Base-by-base conservation (phyloP, 2,797 vertebrate species). In the Muscicapa striata region DNA sequence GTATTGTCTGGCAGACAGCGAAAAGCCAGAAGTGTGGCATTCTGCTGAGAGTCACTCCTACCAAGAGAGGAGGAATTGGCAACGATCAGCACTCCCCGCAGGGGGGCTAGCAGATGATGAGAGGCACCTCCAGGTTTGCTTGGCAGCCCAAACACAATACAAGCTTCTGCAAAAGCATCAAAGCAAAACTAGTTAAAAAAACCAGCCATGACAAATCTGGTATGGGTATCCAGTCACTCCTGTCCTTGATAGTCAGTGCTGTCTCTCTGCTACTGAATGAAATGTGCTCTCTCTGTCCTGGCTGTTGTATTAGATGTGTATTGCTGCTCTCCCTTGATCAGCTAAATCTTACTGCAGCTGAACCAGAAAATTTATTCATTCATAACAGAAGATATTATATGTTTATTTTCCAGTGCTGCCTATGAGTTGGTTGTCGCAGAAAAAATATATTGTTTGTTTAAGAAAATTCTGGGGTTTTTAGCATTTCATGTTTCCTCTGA, bases 31-130 rank as follows among this genome's bases (percentile, higher is more conserved):
- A 93, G 78, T 14, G 2, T 36, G 63, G 57, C 3, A 6, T 75
- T 92, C 82, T 83, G 64, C 84, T 80, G 73, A 87, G 74, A 90
- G 87, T 78, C 67, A 34, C 34, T 89, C 59, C 68, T 67, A 92
- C n/a, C 64, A 67, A 21, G 52, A 73, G 16, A 73, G 68, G 48
- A 78, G 45, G 75, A 89, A 81, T 61, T 96, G 91, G 78, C 91
- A 76, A 58, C 0, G 2, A 51, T 51, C 19, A 84, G 59, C 59
- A 49, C 32, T 40, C 67, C 52, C 49, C 57, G 83, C 76, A 83
- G 61, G 2, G 19, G 57, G 38, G 29, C 69, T 27, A 74, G 66
- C 73, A 95, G 88, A 72, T 81, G 76, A 94, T 5, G 2, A 41
- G 9, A 86, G 58, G 66, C 82, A 88, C 73, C 88, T 84, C 69